Evolutionary conservation across 2,888 invertebrate genomes (phyloP).

Genomic region (Nasonovia ribisnigri): DNA sequence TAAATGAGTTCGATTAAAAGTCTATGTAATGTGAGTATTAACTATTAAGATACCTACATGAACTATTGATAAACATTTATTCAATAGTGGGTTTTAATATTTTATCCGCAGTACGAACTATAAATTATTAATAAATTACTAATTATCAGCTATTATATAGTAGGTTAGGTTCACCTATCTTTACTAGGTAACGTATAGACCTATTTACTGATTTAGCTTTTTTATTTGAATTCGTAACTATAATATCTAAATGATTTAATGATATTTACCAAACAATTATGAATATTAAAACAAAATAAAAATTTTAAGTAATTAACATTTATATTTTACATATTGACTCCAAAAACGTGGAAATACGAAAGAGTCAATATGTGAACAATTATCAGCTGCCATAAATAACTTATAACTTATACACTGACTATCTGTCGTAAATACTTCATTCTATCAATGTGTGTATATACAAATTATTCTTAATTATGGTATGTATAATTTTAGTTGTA

Average conservation of each 20-base stretch:
- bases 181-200: not conserved
- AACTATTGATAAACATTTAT: not conserved
- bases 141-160: not conserved
- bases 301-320: not conserved
- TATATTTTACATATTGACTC: not conserved
- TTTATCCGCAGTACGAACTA: not conserved
- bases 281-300: not conserved
- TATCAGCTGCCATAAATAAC: not conserved
- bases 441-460: not conserved
- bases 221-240: not conserved
- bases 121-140: not conserved
- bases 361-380: not conserved
- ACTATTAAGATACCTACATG: not conserved
- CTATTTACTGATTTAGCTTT: not conserved
- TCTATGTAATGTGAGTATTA: not conserved
- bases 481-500: not conserved
- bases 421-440: not conserved
- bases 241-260: not conserved
- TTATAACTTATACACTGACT: not conserved
- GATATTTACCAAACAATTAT: not conserved
- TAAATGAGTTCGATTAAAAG: not conserved
- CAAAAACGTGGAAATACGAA: not conserved
- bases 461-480: not conserved
- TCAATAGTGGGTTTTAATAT: not conserved
- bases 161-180: too few species aligned